These are phyloP conservation scores for Plebejus melissa DNA, from an alignment of 2,888 invertebrate genomes.

Conservation along the genomic window DNA sequence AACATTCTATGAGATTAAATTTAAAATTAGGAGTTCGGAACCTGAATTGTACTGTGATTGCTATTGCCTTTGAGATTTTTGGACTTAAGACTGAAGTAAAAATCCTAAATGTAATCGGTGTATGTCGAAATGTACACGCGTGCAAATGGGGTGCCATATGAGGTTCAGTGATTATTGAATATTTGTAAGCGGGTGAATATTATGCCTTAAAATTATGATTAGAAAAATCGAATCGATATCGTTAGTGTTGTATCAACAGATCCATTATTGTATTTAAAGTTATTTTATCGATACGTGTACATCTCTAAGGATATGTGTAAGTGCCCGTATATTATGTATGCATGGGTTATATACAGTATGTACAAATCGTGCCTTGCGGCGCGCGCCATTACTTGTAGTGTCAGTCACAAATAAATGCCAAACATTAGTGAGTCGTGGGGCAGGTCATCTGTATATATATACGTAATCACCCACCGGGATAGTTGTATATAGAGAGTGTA, in stretches of 20 bases:
- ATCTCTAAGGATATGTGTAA: slow-evolving; percentile 7
- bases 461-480: slow-evolving; percentile 73
- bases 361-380: slow-evolving; percentile 39
- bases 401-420: slow-evolving; percentile 76
- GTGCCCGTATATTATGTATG: slow-evolving; percentile 8
- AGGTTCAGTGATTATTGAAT: slow-evolving; percentile 47
- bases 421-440: slow-evolving; percentile 59
- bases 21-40: slow-evolving; percentile 30
- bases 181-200: slow-evolving; percentile 41
- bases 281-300: slow-evolving; percentile 16
- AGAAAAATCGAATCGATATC: slow-evolving; percentile 14
- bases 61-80: slow-evolving; percentile 74
- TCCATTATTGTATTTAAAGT: slow-evolving; percentile 15
- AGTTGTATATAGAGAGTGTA: slow-evolving; percentile 52
- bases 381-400: slow-evolving; percentile 27
- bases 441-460: slow-evolving; percentile 65
- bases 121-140: slow-evolving; percentile 45
- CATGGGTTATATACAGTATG: slow-evolving; percentile 20
- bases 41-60: slow-evolving; percentile 62
- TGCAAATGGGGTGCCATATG: slow-evolving; percentile 71
- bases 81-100: slow-evolving; percentile 71
- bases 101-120: slow-evolving; percentile 35
- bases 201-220: slow-evolving; percentile 36
- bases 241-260: slow-evolving; percentile 17
- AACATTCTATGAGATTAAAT: slow-evolving; percentile 31